Evolutionary conservation across 2,113 vertebrate genomes (phyloP), one percentile per base, ranked within the genome.

Genomic region (Ictalurus furcatus): DNA sequence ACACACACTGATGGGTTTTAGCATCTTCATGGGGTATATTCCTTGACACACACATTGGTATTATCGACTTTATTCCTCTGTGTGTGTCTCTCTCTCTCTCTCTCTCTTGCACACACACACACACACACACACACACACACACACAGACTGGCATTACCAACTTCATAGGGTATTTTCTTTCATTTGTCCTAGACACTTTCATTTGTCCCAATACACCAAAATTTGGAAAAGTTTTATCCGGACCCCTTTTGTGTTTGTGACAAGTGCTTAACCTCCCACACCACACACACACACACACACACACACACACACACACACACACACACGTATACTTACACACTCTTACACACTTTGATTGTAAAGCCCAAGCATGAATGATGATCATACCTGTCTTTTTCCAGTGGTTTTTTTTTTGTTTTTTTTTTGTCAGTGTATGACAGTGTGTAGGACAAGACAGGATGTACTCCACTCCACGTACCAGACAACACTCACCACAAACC

Each of bases 401-500:
- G 54, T 21, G 6, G 54, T 74, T 40, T 74, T 44, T 74, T 4
- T 52, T 4, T 12, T 8, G 17, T n/a, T 86, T 61, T 59, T 89
- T 84, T 28, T 54, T 13, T 86, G 58, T 65, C 81, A 61, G 30
- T 40, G 19, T 56, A 11, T 79, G 65, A 58, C 71, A 40, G 25
- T 54, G 81, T 44, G 76, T 74, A 81, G 85, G 59, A 90, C 85
- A 85, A 74, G 40, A 61, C 82, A 78, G 82, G 63, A 84, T 79
- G 54, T 40, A 85, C 58, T 44, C 52, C 37, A 59, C 52, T 56
- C 80, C 16, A 37, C 17, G 28, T 11, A 40, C 58, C 59, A 58
- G 19, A 25, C n/a, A 28, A 63, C 40, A 28, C 78, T 30, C 84
- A 40, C 80, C 88, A 90, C 90, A 92, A 90, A 92, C 90, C 90